These are phyloP conservation scores for Agrenia bidenticulata DNA, from an alignment of 2,888 invertebrate species.

Conservation along the genomic window DNA sequence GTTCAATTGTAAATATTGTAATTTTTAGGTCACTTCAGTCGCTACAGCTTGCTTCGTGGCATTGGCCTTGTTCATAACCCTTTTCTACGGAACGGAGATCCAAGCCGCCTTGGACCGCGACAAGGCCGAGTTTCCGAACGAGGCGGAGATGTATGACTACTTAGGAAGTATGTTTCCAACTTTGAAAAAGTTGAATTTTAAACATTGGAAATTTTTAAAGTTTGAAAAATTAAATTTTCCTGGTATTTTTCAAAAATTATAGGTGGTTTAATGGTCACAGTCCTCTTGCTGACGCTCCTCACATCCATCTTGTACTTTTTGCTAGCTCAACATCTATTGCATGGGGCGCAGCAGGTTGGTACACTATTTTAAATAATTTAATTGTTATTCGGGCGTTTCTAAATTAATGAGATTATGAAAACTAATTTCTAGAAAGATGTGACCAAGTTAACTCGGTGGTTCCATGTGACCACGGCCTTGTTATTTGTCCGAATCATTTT, in stretches of 20 bases:
- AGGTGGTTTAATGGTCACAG: not conserved
- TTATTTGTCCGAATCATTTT: slow-evolving; percentile 24
- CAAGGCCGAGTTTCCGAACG: slow-evolving; percentile 18
- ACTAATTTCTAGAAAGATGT: slow-evolving; percentile 37
- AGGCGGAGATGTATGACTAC: slow-evolving; percentile 23
- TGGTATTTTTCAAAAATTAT: no score
- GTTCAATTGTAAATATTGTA: no score
- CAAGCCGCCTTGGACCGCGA: slow-evolving; percentile 22
- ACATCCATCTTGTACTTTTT: slow-evolving; percentile 17
- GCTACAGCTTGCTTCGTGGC: slow-evolving; percentile 24
- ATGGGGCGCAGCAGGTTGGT: slow-evolving; percentile 16
- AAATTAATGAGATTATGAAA: no score
- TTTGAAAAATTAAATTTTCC: no score
- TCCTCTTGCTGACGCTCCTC: slow-evolving; percentile 1
- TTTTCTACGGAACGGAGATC: slow-evolving; percentile 30
- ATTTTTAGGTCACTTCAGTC: slow-evolving; percentile 22
- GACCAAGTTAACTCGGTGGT: slow-evolving; percentile 37
- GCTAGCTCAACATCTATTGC: slow-evolving; percentile 12
- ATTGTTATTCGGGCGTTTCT: not conserved
- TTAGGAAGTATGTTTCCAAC: slow-evolving; percentile 27
- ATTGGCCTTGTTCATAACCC: slow-evolving; percentile 25
- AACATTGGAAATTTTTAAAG: not conserved
- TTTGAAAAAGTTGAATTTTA: not conserved
- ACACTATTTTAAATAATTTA: not conserved
- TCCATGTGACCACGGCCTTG: slow-evolving; percentile 29